These are phyloP conservation scores for Rattus rattus DNA, from an alignment of 2,113 vertebrate genomes.

Conservation along the genomic window DNA sequence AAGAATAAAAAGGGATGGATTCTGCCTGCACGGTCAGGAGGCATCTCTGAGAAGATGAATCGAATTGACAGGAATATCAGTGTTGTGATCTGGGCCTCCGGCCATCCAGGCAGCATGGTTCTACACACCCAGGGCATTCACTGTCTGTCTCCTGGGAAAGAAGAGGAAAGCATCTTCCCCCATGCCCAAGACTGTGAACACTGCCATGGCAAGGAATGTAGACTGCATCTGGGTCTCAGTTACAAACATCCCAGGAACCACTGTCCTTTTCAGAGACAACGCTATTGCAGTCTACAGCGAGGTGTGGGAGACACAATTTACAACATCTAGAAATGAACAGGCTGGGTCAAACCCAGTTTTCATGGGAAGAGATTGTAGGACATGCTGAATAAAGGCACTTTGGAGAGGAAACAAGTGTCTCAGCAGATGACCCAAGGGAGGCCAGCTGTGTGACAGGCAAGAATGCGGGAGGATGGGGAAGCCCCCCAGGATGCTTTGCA, in stretches of 20 bases:
- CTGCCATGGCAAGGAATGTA: not conserved
- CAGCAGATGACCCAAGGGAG: not conserved
- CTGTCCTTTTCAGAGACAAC: not conserved
- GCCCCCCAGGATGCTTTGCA: not conserved
- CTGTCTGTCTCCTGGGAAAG: not conserved
- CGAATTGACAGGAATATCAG: not conserved
- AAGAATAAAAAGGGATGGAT: not conserved
- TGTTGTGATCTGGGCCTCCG: accelerated
- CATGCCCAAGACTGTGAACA: not conserved
- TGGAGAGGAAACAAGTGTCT: not conserved
- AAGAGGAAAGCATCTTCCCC: not conserved
- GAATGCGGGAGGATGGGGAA: no score
- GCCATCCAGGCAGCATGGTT: not conserved
- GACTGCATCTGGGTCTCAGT: not conserved
- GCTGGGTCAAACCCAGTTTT: not conserved
- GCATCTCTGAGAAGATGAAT: not conserved
- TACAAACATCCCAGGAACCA: not conserved
- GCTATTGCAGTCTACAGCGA: not conserved
- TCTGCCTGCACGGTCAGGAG: not conserved
- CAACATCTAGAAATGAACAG: not conserved
- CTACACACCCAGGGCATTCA: no score
- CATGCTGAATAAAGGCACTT: not conserved
- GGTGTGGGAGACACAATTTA: not conserved
- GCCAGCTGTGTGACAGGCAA: not conserved
- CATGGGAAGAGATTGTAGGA: not conserved